Evolutionary conservation across 2,888 invertebrate species (phyloP).

Genomic region (Campoplex capitator): DNA sequence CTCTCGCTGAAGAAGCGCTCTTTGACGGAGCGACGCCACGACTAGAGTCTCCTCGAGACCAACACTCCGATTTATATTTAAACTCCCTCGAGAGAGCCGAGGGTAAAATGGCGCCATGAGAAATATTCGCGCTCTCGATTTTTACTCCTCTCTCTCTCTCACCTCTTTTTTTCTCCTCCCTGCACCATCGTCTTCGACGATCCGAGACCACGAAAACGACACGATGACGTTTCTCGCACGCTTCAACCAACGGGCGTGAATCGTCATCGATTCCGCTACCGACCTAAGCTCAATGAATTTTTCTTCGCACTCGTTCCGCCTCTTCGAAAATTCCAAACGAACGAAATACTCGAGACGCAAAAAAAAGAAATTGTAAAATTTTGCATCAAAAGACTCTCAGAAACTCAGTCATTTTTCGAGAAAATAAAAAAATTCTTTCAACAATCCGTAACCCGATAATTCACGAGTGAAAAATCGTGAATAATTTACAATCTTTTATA

Average conservation of each 20-base stretch:
- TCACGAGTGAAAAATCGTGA: neutral
- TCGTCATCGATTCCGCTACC: constrained; percentile 10
- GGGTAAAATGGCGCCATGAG: constrained; percentile 36
- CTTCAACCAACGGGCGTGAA: neutral
- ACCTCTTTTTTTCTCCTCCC: too few relatives aligned
- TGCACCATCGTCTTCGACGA: neutral
- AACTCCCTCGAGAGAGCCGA: constrained; percentile 70
- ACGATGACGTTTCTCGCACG: constrained; percentile 32
- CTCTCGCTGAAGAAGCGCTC: constrained; percentile 60
- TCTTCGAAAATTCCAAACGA: neutral
- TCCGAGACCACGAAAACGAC: neutral
- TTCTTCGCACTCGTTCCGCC: neutral
- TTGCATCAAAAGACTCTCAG: neutral
- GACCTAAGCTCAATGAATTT: constrained; percentile 3
- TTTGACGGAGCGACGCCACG: constrained; percentile 80
- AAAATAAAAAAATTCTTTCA: neutral
- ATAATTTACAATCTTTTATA: neutral
- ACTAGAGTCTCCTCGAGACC: constrained; percentile 81
- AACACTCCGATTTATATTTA: constrained; percentile 83
- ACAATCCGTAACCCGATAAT: neutral
- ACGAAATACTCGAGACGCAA: too few relatives aligned
- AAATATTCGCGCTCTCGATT: constrained; percentile 36
- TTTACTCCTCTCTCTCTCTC: neutral
- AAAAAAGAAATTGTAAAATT: neutral
- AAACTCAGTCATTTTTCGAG: neutral